These are phyloP conservation scores for Clarias laeviceps DNA, from an alignment of 2,797 vertebrate species.

Conservation along the genomic window DNA sequence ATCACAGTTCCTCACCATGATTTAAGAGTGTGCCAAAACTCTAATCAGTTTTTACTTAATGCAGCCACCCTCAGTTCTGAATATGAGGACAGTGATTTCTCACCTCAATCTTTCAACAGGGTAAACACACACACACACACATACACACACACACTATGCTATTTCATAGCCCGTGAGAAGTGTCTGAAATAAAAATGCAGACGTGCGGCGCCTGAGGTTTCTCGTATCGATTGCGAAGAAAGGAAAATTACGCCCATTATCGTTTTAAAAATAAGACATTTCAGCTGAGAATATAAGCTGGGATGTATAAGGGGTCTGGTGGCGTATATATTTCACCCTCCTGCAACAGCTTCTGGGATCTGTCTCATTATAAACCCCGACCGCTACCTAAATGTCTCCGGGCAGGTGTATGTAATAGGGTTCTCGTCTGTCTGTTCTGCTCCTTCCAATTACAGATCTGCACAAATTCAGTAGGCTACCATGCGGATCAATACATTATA, in stretches of 20 bases:
- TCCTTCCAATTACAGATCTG: conserved; percentile 48
- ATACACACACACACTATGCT: neutral
- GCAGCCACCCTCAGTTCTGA: neutral
- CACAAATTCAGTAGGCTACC: conserved; percentile 11
- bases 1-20: conserved; percentile 14
- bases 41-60: conserved; percentile 25
- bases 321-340: conserved; percentile 5
- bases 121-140: neutral
- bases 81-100: conserved; percentile 8
- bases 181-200: neutral
- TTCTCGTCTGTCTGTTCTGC: conserved; percentile 46
- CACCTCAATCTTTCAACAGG: neutral
- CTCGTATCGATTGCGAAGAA: neutral
- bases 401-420: conserved; percentile 22
- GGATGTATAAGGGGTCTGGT: neutral
- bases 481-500: conserved; percentile 35
- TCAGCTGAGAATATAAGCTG: neutral
- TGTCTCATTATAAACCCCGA: conserved; percentile 39
- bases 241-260: conserved; percentile 1
- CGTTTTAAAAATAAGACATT: conserved; percentile 21
- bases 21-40: conserved; percentile 12
- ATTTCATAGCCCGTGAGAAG: neutral
- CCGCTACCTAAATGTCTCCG: conserved; percentile 37
- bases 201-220: neutral
- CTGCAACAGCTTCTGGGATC: conserved; percentile 35